Percentiles rank a stretch among this genome's conserved stretches.
These are phyloP conservation scores for Gulo gulo DNA, from an alignment of 2,113 vertebrate genomes.

Conservation along the genomic window DNA sequence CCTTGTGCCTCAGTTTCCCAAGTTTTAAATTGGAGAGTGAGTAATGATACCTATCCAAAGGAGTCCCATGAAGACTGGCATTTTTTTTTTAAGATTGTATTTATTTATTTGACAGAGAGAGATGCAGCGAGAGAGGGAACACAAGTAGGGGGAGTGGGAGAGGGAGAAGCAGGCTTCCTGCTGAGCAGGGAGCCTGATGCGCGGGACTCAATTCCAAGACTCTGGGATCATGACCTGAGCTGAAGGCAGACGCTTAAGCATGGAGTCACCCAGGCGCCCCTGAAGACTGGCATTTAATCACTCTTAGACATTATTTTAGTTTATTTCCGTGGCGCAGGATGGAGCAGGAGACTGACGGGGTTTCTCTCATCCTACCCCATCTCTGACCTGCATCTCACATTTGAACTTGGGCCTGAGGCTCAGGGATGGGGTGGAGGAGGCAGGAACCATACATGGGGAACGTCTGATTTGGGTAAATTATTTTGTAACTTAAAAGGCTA, in stretches of 20 bases:
- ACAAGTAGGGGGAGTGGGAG: too few species aligned
- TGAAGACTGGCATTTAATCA: not conserved
- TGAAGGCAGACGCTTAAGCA: too few species aligned
- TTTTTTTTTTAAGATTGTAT: not conserved
- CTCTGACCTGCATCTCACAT: not conserved
- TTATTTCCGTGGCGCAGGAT: not conserved
- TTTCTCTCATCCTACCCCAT: not conserved
- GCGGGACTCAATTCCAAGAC: too few species aligned
- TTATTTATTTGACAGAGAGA: too few species aligned
- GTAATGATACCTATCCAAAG: not conserved
- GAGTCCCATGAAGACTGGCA: not conserved
- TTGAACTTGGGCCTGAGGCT: not conserved
- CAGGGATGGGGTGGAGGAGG: not conserved
- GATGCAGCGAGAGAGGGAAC: too few species aligned
- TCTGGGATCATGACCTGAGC: too few species aligned
- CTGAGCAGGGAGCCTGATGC: too few species aligned
- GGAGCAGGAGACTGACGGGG: accelerated
- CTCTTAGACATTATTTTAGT: not conserved
- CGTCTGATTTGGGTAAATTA: not conserved
- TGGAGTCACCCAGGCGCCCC: too few species aligned
- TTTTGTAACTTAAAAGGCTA: not conserved
- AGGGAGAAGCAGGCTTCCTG: too few species aligned
- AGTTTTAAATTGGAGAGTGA: not conserved
- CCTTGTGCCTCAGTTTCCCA: not conserved
- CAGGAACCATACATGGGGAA: not conserved